Base-by-base conservation (phyloP, 1,140 invertebrate species). In the Acromyrmex charruanus region DNA sequence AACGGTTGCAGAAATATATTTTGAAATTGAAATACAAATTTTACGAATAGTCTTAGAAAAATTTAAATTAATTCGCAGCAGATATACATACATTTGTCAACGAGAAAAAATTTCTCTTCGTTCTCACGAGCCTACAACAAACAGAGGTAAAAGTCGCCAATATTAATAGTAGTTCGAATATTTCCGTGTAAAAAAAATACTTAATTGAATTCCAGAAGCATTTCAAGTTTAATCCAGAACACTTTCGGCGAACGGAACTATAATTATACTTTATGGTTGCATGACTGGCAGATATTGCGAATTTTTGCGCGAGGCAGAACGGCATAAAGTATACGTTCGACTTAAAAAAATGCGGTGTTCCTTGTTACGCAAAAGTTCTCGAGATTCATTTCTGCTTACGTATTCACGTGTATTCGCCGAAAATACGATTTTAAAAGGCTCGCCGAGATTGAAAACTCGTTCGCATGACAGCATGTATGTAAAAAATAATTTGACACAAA, bases 321-420 rank as follows among this genome's bases (percentile, higher is more conserved):
- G 18, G 12, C 44, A 58, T 25, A 9, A 53, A 44, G n/a, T 25
- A 6, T 18, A n/a, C 16, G 7, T 25, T 77, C 53, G 21, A 69
- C 31, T 81, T 44, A 3, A 12, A 61, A 16, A 14, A 18, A 53
- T 39, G 28, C 44, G 21, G 31, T 49, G 21, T 44, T 51, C 25
- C 12, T 61, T 69, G 49, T 88, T 88, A 75, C 44, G 59, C 65
- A 87, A 88, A 88, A 66, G 12, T 68, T 84, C 35, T 72, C 28
- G 18, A 82, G 53, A 18, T 53, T 79, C 59, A 44, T 58, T 31
- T 3, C 1, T n/a, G 49, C 7, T 66, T 49, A 53, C 12, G 49
- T 69, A 53, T 18, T 58, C 6, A 25, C 12, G 6, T 81, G 44
- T 18, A 49, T 51, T 6, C 85, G n/a, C 39, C 65, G 39, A 44